Conservation (phyloP, 2,797 vertebrate species). For the Manis javanica region DNA sequence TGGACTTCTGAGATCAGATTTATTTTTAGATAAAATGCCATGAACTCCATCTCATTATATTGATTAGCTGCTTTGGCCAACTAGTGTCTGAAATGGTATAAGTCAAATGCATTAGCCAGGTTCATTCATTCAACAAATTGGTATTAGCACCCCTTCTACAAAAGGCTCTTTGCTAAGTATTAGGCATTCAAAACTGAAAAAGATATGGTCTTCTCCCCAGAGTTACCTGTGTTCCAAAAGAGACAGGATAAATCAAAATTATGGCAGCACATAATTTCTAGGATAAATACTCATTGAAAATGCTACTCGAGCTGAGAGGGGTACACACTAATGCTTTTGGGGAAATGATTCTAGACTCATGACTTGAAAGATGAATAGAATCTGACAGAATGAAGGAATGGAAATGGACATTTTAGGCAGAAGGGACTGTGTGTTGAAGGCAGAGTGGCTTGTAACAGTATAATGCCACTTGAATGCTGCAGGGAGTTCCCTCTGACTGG, state of each 20-base stretch:
- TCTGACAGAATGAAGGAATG: conserved; percentile 21
- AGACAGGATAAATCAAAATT: conserved; percentile 15
- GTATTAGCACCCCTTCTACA: neutral
- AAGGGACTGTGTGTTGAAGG: neutral
- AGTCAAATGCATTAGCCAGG: conserved; percentile 41
- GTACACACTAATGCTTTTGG: neutral
- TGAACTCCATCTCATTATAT: conserved; percentile 57
- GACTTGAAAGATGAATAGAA: neutral
- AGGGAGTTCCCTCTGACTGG: neutral
- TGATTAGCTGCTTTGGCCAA: conserved; percentile 48
- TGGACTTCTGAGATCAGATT: conserved; percentile 52
- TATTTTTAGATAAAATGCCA: conserved; percentile 63
- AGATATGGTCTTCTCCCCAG: neutral
- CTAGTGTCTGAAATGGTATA: conserved; percentile 5
- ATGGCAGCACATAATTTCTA: neutral
- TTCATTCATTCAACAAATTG: conserved; percentile 58
- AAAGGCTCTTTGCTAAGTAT: neutral
- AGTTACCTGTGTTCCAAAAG: neutral
- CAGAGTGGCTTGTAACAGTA: neutral
- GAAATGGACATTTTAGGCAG: neutral
- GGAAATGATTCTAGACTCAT: neutral
- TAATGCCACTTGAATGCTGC: neutral
- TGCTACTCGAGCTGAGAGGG: neutral
- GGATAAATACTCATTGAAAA: neutral
- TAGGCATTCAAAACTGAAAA: neutral